A percentile compares a stretch with the other conserved stretches of the same genome.
Conservation (phyloP, 2,888 invertebrate genomes). For the Phymatocera aterrima region DNA sequence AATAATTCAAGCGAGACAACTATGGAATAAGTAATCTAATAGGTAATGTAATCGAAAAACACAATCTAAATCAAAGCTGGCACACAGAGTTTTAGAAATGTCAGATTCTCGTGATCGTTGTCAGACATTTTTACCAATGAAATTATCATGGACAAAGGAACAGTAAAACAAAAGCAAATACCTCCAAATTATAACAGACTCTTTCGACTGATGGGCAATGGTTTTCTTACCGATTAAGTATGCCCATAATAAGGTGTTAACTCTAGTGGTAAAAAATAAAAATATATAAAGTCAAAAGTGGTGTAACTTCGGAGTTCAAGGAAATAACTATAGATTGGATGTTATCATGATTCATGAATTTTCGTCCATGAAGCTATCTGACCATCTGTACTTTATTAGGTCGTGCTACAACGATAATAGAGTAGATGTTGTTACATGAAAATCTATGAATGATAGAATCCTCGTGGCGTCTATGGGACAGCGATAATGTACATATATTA, state of each 20-base stretch:
- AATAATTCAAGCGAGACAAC: constrained; percentile 15
- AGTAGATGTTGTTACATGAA: constrained; percentile 9
- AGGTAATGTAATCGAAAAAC: not conserved
- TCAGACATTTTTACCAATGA: too few relatives aligned
- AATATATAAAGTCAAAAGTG: too few relatives aligned
- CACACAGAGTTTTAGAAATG: constrained; percentile 2
- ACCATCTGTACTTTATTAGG: constrained; percentile 23
- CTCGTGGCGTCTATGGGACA: constrained; percentile 37
- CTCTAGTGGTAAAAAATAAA: too few relatives aligned
- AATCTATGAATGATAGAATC: constrained; percentile 35
- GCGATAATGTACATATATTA: constrained; percentile 35
- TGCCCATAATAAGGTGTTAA: too few relatives aligned
- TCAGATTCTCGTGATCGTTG: not conserved
- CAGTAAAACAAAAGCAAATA: too few relatives aligned
- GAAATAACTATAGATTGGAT: not conserved
- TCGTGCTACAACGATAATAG: constrained; percentile 5
- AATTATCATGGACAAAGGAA: too few relatives aligned
- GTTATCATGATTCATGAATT: constrained; percentile 39
- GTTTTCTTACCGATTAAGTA: too few relatives aligned
- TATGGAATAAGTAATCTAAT: not conserved
- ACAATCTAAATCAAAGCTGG: not conserved
- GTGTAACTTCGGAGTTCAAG: too few relatives aligned
- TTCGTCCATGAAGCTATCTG: constrained; percentile 21
- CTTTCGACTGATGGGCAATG: too few relatives aligned
- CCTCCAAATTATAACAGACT: too few relatives aligned